Evolutionary conservation across 2,888 invertebrate genomes (phyloP).

Genomic region (Phyllotreta cruciferae): DNA sequence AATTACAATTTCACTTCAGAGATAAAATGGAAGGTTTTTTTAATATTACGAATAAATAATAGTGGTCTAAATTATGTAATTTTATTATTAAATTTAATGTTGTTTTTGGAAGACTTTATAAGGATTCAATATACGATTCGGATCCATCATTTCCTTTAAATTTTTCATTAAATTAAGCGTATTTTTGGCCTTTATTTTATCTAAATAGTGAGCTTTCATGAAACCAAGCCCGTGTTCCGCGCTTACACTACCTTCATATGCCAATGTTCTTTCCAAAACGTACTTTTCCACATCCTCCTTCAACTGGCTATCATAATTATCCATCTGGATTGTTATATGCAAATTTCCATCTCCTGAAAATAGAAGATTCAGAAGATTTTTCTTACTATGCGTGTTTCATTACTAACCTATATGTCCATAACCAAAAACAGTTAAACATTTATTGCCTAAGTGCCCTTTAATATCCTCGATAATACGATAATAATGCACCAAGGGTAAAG

Average conservation of each 20-base stretch:
- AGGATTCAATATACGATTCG: slow-evolving; percentile 92
- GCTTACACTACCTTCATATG: slow-evolving; percentile 85
- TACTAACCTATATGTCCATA: slow-evolving; percentile 90
- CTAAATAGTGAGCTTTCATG: slow-evolving; percentile 80
- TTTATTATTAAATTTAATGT: slow-evolving; percentile 4
- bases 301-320: slow-evolving; percentile 66
- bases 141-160: slow-evolving; percentile 89
- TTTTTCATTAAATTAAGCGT: slow-evolving; percentile 80
- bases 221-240: slow-evolving; percentile 98
- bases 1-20: no score
- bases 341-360: slow-evolving; percentile 87
- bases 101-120: slow-evolving; percentile 74
- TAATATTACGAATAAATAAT: no score
- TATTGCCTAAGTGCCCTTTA: slow-evolving; percentile 67
- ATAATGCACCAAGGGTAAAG: slow-evolving; percentile 80
- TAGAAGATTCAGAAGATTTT: not conserved
- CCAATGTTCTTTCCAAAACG: slow-evolving; percentile 83
- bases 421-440: slow-evolving; percentile 74
- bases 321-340: slow-evolving; percentile 85
- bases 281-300: slow-evolving; percentile 79
- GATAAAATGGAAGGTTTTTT: no score
- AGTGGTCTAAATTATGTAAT: no score
- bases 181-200: slow-evolving; percentile 76
- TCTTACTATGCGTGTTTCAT: slow-evolving; percentile 10
- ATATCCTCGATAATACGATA: slow-evolving; percentile 81